Base-by-base conservation (phyloP, 1,140 invertebrate genomes). In the Drosophila sechellia region DNA sequence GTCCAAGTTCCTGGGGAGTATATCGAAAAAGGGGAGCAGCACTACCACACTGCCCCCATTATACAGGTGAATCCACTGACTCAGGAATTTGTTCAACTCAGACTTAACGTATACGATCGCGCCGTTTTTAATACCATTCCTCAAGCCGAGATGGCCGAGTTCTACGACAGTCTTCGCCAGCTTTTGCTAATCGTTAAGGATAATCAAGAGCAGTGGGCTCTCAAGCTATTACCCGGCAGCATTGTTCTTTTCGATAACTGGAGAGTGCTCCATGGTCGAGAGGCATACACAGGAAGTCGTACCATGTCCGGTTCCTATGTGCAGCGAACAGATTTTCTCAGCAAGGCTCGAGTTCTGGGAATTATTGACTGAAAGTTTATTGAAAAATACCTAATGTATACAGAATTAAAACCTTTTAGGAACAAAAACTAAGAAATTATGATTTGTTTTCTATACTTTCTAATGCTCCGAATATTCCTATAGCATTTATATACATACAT, bases 241-340 rank as follows among this genome's bases (percentile, higher is more conserved):
- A 94, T 96, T 2, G 91, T 96, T 39, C 94, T 95, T 45, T 94
- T 96, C 55, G 96, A 97, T 77, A 97, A 97, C 91, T 96, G 95
- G 94, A 93, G 96, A 48, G 93, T 96, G 1, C 89, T 96, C 3
- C 96, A 97, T 83, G 96, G 96, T 0, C 93, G 96, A 52, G 93
- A 93, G 27, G 93, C 91, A 0, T 96, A 96, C 90, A 94, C 94
- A 2, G 95, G 95, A 5, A 84, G 87, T 13, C 91, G 95, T 25
- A 92, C 93, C 2, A 91, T 96, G 45, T 92, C 93, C 43, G 95
- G 95, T 3, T 93, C 94, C 35, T 95, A 95, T 85, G 93, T 95
- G 15, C 81, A 94, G 31, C 93, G 94, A n/a, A 94, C 93, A 49
- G 95, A 95, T 77, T 95, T 94, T 91, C 76, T 94, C 20, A 94